Base-by-base conservation (phyloP, 2,888 invertebrate species). In the Tricholauxania praeusta region DNA sequence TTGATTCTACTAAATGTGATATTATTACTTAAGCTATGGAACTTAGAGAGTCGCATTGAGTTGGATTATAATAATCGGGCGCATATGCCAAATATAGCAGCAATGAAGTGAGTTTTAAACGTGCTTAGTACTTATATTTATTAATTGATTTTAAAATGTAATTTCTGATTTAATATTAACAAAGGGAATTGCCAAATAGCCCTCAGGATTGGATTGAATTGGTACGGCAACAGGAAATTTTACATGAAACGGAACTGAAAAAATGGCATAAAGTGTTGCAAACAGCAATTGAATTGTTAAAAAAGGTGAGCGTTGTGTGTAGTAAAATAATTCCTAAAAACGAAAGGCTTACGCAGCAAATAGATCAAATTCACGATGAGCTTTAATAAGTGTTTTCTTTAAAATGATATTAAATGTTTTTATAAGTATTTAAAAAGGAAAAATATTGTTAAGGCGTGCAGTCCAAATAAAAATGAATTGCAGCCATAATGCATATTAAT, bases 1-100 rank as follows among this genome's bases (percentile, higher is more conserved):
- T 89, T 91, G 78, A 89, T 93, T 77, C 88, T 94, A 80, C 87
- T 95, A 81, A 94, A 94, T 89, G 93, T 93, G 77, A 89, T 94
- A 85, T 91, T 97, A 74, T 95, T 95, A 89, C 93, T 94, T 88
- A 93, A 94, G 88, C 89, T 97, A 79, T 93, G 94, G 93, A 89
- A 91, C 78, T 86, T 93, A 77, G 93, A 94, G 84, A 90, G 91
- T 75, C 87, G 84, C 78, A 86, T 86, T 75, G 87, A 86, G 68
- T 81, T 80, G 74, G 86, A 86, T 80, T 80, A 84, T 78, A 82
- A 74, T 69, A 81, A 78, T 76, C 85, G 86, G 66, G 78, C 82
- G 4, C 85, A 83, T 39, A 77, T 85, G 76, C 85, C 87, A 72
- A 86, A 77, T 78, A 79, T 86, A 76, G 81, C 83, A 57, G 78